Evolutionary conservation across 2,797 vertebrate species (phyloP).

Genomic region (Myoxocephalus aenaeus): DNA sequence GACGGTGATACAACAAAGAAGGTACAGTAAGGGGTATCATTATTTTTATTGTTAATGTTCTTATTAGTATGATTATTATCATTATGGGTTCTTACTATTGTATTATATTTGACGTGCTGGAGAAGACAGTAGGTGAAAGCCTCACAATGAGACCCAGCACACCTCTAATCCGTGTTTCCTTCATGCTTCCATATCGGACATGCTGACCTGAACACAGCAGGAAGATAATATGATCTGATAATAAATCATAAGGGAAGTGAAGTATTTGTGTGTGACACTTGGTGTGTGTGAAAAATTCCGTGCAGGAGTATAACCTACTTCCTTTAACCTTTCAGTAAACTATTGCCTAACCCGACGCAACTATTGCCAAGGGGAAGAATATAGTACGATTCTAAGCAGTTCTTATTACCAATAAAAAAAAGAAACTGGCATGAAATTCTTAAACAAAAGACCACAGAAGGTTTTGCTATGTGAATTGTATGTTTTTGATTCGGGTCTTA

Average conservation of each 20-base stretch:
- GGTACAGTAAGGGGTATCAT: background rate
- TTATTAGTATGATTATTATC: background rate
- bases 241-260: background rate
- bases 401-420: background rate
- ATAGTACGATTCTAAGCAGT: background rate
- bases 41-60: background rate
- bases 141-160: background rate
- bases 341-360: background rate
- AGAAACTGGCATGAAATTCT: background rate
- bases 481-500: background rate
- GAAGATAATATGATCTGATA: accelerated
- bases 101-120: background rate
- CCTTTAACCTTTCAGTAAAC: background rate
- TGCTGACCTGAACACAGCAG: background rate
- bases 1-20: background rate
- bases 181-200: background rate
- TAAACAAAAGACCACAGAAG: background rate
- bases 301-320: background rate
- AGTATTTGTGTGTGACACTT: background rate
- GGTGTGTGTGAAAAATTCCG: slow-evolving; percentile 13
- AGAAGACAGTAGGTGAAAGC: background rate
- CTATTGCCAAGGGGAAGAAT: background rate
- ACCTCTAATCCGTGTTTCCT: accelerated
- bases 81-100: background rate
- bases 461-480: background rate